Conservation (phyloP, 2,888 invertebrate genomes). For the Brenthis ino region DNA sequence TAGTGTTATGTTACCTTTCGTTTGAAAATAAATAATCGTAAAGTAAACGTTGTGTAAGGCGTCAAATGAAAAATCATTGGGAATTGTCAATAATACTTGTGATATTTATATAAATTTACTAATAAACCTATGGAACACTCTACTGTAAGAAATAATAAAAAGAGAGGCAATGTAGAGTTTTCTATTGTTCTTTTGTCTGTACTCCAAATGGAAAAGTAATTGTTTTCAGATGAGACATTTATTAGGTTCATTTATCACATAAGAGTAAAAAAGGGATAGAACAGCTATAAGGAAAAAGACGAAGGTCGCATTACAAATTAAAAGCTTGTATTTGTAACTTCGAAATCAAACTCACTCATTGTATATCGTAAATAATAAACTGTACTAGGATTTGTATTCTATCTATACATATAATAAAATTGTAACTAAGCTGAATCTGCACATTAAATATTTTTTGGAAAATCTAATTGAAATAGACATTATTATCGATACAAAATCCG, state of each 20-base stretch:
- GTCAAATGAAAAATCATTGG: too few species aligned
- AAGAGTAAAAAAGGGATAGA: slow-evolving; percentile 18
- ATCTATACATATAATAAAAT: too few species aligned
- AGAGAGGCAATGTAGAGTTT: not conserved
- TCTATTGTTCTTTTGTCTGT: slow-evolving; percentile 15
- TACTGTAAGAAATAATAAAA: slow-evolving; percentile 2
- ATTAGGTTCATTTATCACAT: slow-evolving; percentile 24
- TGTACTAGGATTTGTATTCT: too few species aligned
- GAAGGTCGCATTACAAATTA: slow-evolving; percentile 20
- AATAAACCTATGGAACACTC: not conserved
- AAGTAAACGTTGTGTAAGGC: too few species aligned
- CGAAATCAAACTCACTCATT: slow-evolving; percentile 6
- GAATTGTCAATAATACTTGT: not conserved
- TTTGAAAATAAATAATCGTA: too few species aligned
- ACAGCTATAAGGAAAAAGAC: slow-evolving; percentile 14
- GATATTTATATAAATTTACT: not conserved
- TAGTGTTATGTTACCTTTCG: too few species aligned
- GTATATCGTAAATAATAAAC: not conserved
- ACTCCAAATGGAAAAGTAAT: slow-evolving; percentile 20
- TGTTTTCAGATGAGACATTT: slow-evolving; percentile 24
- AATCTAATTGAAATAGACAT: too few species aligned
- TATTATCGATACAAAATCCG: too few species aligned
- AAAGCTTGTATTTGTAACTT: slow-evolving; percentile 12
- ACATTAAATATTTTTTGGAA: too few species aligned
- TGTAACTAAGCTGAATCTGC: too few species aligned